phyloP scores from a whole-genome alignment of 2,797 vertebrate genomes.

The Phrynocephalus forsythii region DNA sequence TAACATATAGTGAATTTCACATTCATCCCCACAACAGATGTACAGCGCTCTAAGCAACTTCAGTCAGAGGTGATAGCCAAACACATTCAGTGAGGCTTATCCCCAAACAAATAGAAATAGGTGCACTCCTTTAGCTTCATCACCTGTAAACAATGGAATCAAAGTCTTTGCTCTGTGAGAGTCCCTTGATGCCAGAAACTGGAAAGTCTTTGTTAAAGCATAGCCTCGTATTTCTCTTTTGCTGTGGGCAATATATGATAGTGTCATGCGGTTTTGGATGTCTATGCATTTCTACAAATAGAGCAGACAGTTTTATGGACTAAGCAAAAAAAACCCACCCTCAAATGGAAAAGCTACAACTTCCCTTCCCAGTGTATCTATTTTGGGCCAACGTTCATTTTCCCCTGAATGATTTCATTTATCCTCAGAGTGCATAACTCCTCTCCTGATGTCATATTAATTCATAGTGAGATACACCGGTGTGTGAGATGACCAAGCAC shows the following conservation, averaged over 20 bases:
- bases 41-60: background rate
- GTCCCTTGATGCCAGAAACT: background rate
- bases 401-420: conserved; percentile 1
- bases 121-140: background rate
- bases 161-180: no score
- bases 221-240: background rate
- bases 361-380: background rate
- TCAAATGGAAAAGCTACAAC: background rate
- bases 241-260: background rate
- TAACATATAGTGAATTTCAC: background rate
- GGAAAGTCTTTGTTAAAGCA: background rate
- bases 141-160: background rate
- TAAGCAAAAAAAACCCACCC: background rate
- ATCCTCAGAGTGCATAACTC: conserved; percentile 5
- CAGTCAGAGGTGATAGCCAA: background rate
- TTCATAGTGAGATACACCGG: conserved; percentile 8
- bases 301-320: background rate
- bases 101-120: background rate
- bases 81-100: background rate
- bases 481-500: conserved; percentile 1
- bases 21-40: background rate
- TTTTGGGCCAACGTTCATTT: background rate
- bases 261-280: background rate
- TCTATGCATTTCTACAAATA: background rate
- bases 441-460: background rate